A percentile compares a stretch with the other conserved stretches of the same genome.
Conservation (phyloP, 2,113 vertebrate species). For the Brevimyrus niger region DNA sequence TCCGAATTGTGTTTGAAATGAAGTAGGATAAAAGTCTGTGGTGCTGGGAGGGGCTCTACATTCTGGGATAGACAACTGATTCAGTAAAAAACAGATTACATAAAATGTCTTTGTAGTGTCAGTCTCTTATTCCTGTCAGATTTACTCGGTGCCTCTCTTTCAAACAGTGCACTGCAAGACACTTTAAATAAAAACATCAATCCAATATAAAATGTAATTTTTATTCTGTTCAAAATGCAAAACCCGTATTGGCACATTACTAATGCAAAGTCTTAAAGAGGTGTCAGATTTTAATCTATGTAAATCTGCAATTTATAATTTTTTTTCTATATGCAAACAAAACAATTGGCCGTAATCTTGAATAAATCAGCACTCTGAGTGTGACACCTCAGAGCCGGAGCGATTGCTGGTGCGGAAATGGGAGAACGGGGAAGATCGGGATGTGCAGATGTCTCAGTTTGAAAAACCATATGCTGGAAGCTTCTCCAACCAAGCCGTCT, state of each 20-base stretch:
- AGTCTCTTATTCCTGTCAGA: background rate
- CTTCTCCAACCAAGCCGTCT: background rate
- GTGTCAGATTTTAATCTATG: background rate
- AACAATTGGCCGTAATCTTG: background rate
- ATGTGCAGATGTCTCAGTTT: background rate
- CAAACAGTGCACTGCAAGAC: background rate
- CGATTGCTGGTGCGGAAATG: background rate
- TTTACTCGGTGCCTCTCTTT: background rate
- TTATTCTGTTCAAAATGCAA: background rate
- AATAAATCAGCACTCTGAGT: background rate
- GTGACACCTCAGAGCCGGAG: background rate
- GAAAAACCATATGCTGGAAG: background rate
- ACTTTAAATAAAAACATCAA: background rate
- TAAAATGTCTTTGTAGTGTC: background rate
- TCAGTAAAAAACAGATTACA: background rate
- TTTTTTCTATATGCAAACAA: background rate
- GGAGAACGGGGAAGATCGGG: background rate
- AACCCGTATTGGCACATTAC: background rate
- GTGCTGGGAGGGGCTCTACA: background rate
- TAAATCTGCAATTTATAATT: background rate
- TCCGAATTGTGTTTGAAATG: background rate
- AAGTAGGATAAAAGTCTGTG: background rate
- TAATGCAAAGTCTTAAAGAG: background rate
- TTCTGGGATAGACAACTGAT: background rate
- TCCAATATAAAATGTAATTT: background rate